Conservation (phyloP, 1,140 invertebrate genomes). For the Phthorimaea operculella region DNA sequence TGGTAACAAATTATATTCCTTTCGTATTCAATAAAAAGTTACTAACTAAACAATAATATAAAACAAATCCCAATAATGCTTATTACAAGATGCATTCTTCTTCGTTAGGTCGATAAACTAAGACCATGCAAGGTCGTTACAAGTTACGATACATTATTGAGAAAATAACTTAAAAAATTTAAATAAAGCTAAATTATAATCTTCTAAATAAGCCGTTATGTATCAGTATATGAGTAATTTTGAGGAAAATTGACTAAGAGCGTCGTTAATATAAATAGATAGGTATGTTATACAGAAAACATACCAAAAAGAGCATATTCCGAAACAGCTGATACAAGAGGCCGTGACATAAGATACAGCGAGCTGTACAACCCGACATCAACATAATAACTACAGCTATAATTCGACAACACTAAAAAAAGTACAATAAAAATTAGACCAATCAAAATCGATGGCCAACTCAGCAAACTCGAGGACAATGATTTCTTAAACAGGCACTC, state of each 20-base stretch:
- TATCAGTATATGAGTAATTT: conserved; percentile 44
- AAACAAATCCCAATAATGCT: conserved; percentile 54
- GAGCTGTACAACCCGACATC: conserved; percentile 21
- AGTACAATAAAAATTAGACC: conserved; percentile 48
- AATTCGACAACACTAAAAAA: conserved; percentile 52
- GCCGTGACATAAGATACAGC: conserved; percentile 26
- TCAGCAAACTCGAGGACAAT: conserved; percentile 50
- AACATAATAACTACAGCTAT: conserved; percentile 49
- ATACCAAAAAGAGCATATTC: conserved; percentile 16
- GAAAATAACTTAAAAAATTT: conserved; percentile 59
- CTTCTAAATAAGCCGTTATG: conserved; percentile 45
- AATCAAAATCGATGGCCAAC: conserved; percentile 61
- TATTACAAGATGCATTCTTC: conserved; percentile 8
- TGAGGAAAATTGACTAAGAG: conserved; percentile 21
- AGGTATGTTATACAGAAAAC: conserved; percentile 23
- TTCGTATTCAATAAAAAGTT: conserved; percentile 62
- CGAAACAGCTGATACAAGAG: conserved; percentile 41
- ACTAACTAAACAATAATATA: conserved; percentile 53
- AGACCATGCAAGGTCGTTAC: neutral
- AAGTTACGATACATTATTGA: conserved; percentile 29
- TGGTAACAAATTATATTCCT: conserved; percentile 65
- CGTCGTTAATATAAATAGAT: conserved; percentile 17
- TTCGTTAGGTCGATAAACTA: conserved; percentile 5
- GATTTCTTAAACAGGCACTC: conserved; percentile 60
- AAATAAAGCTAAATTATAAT: conserved; percentile 59